These are phyloP conservation scores for Motacilla tschutschensis DNA, from an alignment of 2,113 vertebrate species.

Conservation along the genomic window DNA sequence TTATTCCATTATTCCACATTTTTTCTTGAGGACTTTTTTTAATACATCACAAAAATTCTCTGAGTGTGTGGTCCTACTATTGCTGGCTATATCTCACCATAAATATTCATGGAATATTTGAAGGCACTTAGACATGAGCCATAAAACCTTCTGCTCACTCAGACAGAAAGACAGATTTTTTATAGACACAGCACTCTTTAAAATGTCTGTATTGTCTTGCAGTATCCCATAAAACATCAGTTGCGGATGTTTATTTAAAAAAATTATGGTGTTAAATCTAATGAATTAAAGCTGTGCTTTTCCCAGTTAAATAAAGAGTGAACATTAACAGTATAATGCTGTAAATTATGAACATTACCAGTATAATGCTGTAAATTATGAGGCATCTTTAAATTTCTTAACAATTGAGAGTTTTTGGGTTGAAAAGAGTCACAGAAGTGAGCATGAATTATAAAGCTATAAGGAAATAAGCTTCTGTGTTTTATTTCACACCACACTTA, in stretches of 20 bases:
- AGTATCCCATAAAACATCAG: background rate
- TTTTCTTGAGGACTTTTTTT: background rate
- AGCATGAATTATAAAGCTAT: background rate
- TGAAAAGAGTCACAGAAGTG: background rate
- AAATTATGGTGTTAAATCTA: background rate
- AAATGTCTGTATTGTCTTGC: background rate
- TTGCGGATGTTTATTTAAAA: background rate
- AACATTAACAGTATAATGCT: background rate
- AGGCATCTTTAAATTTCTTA: background rate
- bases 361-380: background rate
- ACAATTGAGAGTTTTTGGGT: background rate
- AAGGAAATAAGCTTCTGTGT: background rate
- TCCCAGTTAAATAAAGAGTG: conserved; percentile 8
- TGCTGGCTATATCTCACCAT: accelerated
- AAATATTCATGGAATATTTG: background rate
- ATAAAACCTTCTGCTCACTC: background rate
- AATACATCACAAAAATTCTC: background rate
- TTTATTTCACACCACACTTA: background rate
- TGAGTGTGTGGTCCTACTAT: too few relatives aligned
- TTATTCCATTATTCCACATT: too few relatives aligned
- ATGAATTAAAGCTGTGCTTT: background rate
- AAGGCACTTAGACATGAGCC: background rate
- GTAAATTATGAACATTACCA: background rate
- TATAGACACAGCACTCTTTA: background rate
- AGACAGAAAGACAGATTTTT: background rate